Percentiles rank a stretch among this genome's conserved stretches.
These are phyloP conservation scores for Epinotia nisella DNA, from an alignment of 2,888 invertebrate species.

Conservation along the genomic window DNA sequence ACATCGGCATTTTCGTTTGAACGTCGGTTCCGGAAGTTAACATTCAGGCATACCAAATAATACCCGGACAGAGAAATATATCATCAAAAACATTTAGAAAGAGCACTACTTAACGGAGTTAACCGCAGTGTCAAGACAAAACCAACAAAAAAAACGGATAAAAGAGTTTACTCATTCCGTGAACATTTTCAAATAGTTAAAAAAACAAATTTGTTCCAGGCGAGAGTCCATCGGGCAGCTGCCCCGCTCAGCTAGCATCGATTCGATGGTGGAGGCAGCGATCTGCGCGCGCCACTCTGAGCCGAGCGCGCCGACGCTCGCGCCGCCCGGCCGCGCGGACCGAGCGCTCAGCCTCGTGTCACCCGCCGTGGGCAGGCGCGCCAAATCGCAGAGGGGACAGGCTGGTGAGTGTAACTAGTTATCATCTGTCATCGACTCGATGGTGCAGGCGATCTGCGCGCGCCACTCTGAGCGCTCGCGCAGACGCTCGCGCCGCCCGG, in stretches of 20 bases:
- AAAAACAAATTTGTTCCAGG: slow-evolving; percentile 56
- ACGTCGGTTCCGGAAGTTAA: too few relatives aligned
- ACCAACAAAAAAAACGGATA: too few relatives aligned
- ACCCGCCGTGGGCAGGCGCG: slow-evolving; percentile 89
- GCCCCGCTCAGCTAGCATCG: slow-evolving; percentile 92
- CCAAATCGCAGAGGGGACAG: slow-evolving; percentile 90
- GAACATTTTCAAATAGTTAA: neutral
- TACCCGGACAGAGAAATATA: too few relatives aligned
- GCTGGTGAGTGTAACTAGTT: slow-evolving; percentile 88
- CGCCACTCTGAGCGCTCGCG: slow-evolving; percentile 76
- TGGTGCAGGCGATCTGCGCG: slow-evolving; percentile 88
- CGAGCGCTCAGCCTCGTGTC: slow-evolving; percentile 87
- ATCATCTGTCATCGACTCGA: slow-evolving; percentile 91
- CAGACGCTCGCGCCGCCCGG: slow-evolving; percentile 64
- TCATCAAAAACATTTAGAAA: too few relatives aligned
- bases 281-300: slow-evolving; percentile 83
- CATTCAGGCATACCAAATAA: too few relatives aligned
- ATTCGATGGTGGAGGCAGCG: slow-evolving; percentile 90
- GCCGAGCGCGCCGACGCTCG: slow-evolving; percentile 70
- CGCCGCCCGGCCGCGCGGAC: slow-evolving; percentile 75
- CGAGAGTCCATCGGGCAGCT: slow-evolving; percentile 84
- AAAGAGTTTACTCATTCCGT: neutral
- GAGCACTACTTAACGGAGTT: too few relatives aligned
- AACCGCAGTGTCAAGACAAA: too few relatives aligned
- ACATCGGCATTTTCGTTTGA: too few relatives aligned